These are phyloP conservation scores for Hyla sarda DNA, from an alignment of 2,113 vertebrate genomes.

Conservation along the genomic window DNA sequence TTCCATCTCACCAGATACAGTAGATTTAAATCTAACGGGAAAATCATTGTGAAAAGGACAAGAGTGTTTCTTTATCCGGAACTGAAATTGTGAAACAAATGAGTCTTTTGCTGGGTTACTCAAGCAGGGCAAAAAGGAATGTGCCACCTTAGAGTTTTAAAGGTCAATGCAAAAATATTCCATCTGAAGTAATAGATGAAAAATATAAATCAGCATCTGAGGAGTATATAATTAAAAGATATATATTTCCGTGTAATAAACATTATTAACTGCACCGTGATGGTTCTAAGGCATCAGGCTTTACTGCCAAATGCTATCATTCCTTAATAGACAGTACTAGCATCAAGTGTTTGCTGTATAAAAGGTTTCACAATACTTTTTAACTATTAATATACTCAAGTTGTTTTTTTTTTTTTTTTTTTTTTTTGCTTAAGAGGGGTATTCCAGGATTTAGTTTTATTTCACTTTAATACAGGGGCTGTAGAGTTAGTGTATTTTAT, in stretches of 20 bases:
- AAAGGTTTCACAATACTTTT: background rate
- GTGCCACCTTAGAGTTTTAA: slow-evolving; percentile 37
- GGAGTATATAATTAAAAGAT: slow-evolving; percentile 27
- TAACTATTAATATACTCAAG: background rate
- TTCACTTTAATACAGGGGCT: too few species aligned
- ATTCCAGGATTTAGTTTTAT: too few species aligned
- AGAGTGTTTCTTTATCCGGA: background rate
- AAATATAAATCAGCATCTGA: slow-evolving; percentile 2
- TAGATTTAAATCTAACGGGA: background rate
- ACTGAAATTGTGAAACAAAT: slow-evolving; percentile 28
- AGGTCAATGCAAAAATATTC: slow-evolving; percentile 37
- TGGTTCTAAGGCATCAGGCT: slow-evolving; percentile 5
- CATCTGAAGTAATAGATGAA: slow-evolving; percentile 8
- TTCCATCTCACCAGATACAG: background rate
- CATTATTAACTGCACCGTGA: slow-evolving; percentile 47
- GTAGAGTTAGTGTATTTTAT: too few species aligned
- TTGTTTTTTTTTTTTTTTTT: background rate
- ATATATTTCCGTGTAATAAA: slow-evolving; percentile 22
- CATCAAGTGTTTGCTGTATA: background rate
- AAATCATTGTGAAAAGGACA: background rate
- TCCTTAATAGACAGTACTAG: background rate
- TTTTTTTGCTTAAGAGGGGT: background rate
- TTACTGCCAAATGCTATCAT: slow-evolving; percentile 6
- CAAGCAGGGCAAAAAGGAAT: slow-evolving; percentile 18
- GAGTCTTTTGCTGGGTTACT: slow-evolving; percentile 23